phyloP scores from a whole-genome alignment of 2,797 vertebrate species.

The Lepilemur ruficaudatus region DNA sequence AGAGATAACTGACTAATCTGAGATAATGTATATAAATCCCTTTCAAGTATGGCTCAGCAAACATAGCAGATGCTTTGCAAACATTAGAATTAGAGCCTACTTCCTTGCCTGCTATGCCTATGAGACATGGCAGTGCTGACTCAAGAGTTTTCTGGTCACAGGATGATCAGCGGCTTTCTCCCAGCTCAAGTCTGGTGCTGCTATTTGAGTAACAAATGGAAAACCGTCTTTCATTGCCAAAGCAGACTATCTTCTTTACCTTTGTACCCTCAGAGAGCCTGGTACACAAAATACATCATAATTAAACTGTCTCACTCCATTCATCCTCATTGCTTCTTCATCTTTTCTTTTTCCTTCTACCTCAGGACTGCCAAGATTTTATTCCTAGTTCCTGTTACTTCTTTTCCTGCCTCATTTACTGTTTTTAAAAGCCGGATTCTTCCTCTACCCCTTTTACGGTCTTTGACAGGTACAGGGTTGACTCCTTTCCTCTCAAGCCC shows the following conservation, averaged over 20 bases:
- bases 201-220: neutral
- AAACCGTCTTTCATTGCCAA: neutral
- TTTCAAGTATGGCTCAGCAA: slow-evolving; percentile 13
- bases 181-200: neutral
- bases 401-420: neutral
- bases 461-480: neutral
- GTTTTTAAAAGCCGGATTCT: neutral
- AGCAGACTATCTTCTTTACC: neutral
- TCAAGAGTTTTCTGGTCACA: neutral
- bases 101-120: neutral
- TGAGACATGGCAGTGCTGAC: neutral
- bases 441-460: neutral
- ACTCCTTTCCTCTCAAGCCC: neutral
- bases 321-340: neutral
- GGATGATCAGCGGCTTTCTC: neutral
- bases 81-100: neutral
- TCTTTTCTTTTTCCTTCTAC: neutral
- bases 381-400: neutral
- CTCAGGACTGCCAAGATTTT: neutral
- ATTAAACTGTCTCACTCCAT: neutral
- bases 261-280: neutral
- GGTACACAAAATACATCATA: neutral
- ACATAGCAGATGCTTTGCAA: neutral
- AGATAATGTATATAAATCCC: neutral
- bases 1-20: neutral